Evolutionary conservation across 2,888 invertebrate genomes (phyloP), one percentile per base, ranked within the genome.

Genomic region (Hipparchia sbordonii): DNA sequence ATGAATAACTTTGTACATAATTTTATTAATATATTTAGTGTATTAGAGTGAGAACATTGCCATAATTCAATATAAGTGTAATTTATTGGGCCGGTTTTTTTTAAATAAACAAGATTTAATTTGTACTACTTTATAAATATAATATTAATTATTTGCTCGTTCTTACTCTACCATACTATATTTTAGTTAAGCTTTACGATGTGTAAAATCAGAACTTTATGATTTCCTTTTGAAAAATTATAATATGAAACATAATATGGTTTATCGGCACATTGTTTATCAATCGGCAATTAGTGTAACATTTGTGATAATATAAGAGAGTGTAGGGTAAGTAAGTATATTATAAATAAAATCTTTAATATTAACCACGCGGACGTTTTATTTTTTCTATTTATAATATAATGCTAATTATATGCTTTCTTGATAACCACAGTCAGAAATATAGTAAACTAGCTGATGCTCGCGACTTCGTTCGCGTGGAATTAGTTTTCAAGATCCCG

Each of bases 261-360:
- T 67, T 67, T 67, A 57, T 13, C 12, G 57, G 59, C 67, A 67
- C 67, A 67, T 67, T 67, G 67, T 67, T 67, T 48, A 67, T 23
- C 23, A 67, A 67, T 9, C 67, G 57, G 57, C 45, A n/a, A 48
- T 63, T 60, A 72, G 57, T 59, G 59, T 74, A 69, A 76, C 67
- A 33, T 57, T 74, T 90, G 90, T 90, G 89, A 90, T 90, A 88
- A 90, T 90, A 88, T 86, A 87, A 61, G 69, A 74, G 72, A 75
- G 74, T 74, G 79, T 85, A 77, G 88, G 73, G 72, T 72, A 72
- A 85, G 83, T 85, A 76, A 85, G 83, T 85, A 76, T 82, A 84
- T 78, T 39, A 82, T 78, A 77, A 79, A 81, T 82, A 81, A 86
- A 72, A 88, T 87, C 77, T 81, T 82, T 82, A 84, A 78, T 81